Evolutionary conservation across 23 tunicate species (phyloP).

Genomic region (Phallusia fumigata): DNA sequence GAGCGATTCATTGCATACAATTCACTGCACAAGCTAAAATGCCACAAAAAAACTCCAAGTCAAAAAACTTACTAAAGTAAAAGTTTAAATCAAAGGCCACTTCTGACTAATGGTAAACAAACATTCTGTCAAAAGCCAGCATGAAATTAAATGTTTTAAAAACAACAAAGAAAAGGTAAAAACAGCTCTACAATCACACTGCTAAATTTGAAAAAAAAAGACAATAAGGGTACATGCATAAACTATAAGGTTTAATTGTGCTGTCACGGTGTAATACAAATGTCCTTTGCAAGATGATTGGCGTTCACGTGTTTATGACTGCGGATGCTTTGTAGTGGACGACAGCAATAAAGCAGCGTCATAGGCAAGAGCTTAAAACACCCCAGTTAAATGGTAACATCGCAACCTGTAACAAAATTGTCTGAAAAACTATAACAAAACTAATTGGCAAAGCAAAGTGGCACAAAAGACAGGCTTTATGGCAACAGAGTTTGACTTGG

Average conservation of each 20-base stretch:
- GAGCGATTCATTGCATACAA: not conserved
- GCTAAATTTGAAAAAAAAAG: no score
- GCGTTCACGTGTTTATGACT: not conserved
- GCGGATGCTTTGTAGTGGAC: no score
- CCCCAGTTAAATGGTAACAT: no score
- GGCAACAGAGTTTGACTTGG: no score
- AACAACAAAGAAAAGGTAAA: not conserved
- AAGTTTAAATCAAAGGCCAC: not conserved
- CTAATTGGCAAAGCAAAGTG: no score
- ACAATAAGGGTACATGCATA: not conserved
- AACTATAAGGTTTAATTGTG: not conserved
- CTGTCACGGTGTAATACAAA: not conserved
- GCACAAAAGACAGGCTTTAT: no score
- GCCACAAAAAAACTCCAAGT: no score
- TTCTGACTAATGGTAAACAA: not conserved
- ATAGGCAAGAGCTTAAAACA: no score
- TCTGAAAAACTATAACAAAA: no score
- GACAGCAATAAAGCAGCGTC: no score
- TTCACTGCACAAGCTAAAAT: not conserved
- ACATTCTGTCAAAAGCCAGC: not conserved
- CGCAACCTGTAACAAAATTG: no score
- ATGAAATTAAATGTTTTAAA: not conserved
- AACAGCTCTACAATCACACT: not conserved
- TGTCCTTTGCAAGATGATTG: conserved; percentile 10
- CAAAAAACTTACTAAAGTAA: no score